A percentile compares a stretch with the other conserved stretches of the same genome.
Evolutionary conservation across 2,888 invertebrate species (phyloP).

Genomic region (Bimastos eiseni): DNA sequence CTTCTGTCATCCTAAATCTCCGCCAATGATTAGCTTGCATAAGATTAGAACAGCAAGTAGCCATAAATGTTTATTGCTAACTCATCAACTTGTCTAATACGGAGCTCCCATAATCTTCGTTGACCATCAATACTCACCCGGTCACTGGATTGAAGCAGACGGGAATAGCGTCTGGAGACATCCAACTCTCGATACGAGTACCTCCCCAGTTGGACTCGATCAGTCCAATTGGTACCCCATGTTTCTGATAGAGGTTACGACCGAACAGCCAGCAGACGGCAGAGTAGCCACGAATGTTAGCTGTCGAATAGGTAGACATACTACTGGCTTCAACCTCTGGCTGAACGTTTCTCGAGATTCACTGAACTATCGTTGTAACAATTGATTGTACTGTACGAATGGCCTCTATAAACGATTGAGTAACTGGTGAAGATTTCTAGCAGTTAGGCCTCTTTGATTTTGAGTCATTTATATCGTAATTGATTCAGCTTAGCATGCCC

Average conservation of each 20-base stretch:
- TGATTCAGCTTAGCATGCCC: too few relatives aligned
- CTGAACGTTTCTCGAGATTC: not conserved
- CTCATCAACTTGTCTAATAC: too few relatives aligned
- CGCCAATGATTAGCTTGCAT: too few relatives aligned
- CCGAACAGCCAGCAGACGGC: constrained; percentile 60
- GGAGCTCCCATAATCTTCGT: too few relatives aligned
- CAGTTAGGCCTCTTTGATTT: too few relatives aligned
- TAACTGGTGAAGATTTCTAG: too few relatives aligned
- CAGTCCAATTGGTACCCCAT: constrained; percentile 51
- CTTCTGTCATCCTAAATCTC: too few relatives aligned
- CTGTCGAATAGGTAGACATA: not conserved
- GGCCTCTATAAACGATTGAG: too few relatives aligned
- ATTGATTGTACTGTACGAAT: too few relatives aligned
- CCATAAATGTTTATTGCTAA: too few relatives aligned
- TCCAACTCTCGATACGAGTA: constrained; percentile 33
- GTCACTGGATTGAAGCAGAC: not conserved
- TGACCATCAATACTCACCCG: not conserved
- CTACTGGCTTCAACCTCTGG: not conserved
- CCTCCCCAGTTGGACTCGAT: constrained; percentile 28
- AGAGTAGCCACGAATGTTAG: constrained; percentile 48
- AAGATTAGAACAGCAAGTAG: too few relatives aligned
- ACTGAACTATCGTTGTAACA: not conserved
- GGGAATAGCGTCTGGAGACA: constrained; percentile 15
- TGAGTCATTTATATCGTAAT: too few relatives aligned
- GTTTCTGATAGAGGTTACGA: constrained; percentile 47